These are phyloP conservation scores for Ornithoptera alexandrae DNA, from an alignment of 2,888 invertebrate genomes.

Conservation along the genomic window DNA sequence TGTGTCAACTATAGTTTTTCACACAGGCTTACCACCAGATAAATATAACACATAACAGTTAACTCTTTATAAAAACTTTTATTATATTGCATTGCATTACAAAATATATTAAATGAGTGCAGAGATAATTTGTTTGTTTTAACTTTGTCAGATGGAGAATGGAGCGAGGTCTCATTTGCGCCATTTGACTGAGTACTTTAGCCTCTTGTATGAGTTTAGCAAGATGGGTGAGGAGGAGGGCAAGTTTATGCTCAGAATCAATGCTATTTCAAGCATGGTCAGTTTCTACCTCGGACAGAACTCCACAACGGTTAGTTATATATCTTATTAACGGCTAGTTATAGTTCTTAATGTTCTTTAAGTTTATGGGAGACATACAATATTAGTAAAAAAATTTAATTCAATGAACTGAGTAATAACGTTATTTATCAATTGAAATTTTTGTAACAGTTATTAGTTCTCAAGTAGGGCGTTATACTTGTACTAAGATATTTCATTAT, in stretches of 20 bases:
- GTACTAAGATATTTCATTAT: too few species aligned
- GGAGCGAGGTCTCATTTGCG: constrained; percentile 92
- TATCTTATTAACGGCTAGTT: background rate
- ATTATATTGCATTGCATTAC: too few species aligned
- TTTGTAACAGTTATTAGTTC: too few species aligned
- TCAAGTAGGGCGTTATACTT: too few species aligned
- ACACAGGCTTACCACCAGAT: too few species aligned
- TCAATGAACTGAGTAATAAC: background rate
- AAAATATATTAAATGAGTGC: background rate
- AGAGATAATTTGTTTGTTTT: background rate
- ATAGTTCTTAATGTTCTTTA: background rate
- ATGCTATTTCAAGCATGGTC: constrained; percentile 93
- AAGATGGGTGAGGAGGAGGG: constrained; percentile 97
- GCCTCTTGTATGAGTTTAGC: constrained; percentile 94
- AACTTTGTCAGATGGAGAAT: constrained; percentile 84
- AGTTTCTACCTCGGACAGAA: constrained; percentile 94
- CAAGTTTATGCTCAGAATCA: constrained; percentile 90
- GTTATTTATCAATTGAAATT: too few species aligned
- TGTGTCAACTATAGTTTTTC: too few species aligned
- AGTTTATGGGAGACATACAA: background rate
- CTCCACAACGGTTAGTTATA: constrained; percentile 46
- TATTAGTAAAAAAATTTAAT: background rate
- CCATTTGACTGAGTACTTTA: constrained; percentile 95
- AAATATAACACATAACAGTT: too few species aligned
- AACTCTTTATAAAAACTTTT: too few species aligned